These are phyloP conservation scores for Micronycteris hirsuta DNA, from an alignment of 2,113 vertebrate species.

Conservation along the genomic window DNA sequence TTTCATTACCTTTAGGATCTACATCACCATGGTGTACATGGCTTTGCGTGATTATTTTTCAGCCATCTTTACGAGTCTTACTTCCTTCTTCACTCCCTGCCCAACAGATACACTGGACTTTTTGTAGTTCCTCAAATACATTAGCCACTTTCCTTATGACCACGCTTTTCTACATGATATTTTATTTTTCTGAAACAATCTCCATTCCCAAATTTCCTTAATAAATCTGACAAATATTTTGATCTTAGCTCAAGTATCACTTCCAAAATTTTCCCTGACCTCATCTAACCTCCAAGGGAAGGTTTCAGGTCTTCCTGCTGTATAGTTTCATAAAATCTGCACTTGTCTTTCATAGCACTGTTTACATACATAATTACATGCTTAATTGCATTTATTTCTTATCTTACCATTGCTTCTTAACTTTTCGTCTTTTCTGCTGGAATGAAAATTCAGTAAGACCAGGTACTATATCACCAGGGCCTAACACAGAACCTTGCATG, in stretches of 20 bases:
- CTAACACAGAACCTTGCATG: not conserved
- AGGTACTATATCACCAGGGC: not conserved
- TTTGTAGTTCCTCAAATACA: not conserved
- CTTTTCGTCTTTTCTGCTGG: not conserved
- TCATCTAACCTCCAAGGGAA: not conserved
- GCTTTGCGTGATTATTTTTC: not conserved
- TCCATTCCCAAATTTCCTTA: not conserved
- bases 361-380: not conserved
- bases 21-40: not conserved
- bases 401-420: not conserved
- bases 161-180: not conserved
- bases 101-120: not conserved
- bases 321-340: not conserved
- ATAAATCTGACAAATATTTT: not conserved
- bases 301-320: not conserved
- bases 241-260: not conserved
- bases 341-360: not conserved
- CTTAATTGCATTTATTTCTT: not conserved
- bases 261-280: not conserved
- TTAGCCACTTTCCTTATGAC: not conserved
- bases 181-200: not conserved
- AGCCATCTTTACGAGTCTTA: not conserved
- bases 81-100: no score
- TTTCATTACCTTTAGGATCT: not conserved
- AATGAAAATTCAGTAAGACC: not conserved